Evolutionary conservation across 2,888 invertebrate species (phyloP), one percentile per base, ranked within the genome.

Genomic region (Netelia melanura): DNA sequence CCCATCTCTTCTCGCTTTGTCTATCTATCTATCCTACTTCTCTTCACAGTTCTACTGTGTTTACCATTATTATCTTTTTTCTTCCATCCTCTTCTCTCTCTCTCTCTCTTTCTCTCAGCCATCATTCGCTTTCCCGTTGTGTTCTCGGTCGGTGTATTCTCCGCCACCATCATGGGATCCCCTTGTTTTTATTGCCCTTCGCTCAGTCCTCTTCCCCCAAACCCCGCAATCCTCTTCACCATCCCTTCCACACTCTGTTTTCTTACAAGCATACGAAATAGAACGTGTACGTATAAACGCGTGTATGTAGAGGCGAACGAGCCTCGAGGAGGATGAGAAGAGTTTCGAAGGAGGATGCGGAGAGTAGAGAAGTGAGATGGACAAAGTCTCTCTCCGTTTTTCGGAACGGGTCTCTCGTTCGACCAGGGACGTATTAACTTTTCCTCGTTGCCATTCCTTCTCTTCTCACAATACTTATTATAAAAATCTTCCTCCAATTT

Each of bases 131-230:
- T 74, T 78, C 38, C 61, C 71, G 58, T 79, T 79, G 62, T 70
- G 3, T 70, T 62, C 64, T n/a, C 72, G 64, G 65, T 67, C 65
- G 74, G 64, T 17, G 21, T 68, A 25, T 76, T 38, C 56, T 67
- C 76, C 62, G 23, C 61, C 3, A 48, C 70, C 61, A 62, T 62
- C 56, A 65, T 62, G 23, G 56, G 64, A 65, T 74, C 75, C 77
- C 52, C 83, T 70, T 84, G 80, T 82, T 83, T 86, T 81, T 83
- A 70, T 78, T 80, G 84, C 76, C 78, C 67, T 48, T 56, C 72
- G 43, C 81, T 62, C 75, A 48, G 44, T 38, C 62, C 71, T 44
- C 78, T 71, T 71, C 38, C 58, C 72, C 43, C 21, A 21, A 21
- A 21, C 56, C 64, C 48, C 56, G 10, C 78, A 71, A 38, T 52